These are phyloP conservation scores for Nerophis ophidion DNA, from an alignment of 2,113 vertebrate species.

Conservation along the genomic window DNA sequence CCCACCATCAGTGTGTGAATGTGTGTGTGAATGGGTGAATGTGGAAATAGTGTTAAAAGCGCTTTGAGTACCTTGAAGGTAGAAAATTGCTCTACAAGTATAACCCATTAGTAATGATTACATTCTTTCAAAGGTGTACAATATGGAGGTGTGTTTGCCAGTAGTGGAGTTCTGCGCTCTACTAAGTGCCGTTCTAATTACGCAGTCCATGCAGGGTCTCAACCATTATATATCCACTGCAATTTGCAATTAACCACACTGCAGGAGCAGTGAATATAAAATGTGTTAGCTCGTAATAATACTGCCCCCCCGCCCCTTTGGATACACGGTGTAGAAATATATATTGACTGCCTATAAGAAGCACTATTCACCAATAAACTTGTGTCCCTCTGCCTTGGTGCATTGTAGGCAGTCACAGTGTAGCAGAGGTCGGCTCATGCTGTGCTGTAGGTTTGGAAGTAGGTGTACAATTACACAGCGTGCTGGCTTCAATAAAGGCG, in stretches of 20 bases:
- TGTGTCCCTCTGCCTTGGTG: constrained; percentile 12
- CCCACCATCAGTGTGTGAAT: no score
- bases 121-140: no score
- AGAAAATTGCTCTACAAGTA: no score
- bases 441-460: constrained; percentile 23
- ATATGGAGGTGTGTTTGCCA: no score
- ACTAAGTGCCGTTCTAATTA: no score
- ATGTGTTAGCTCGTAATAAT: constrained; percentile 30
- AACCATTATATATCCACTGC: constrained; percentile 6
- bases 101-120: no score
- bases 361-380: background rate
- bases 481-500: constrained; percentile 34
- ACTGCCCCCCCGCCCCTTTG: background rate
- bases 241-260: constrained; percentile 43
- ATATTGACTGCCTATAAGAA: background rate
- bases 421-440: constrained; percentile 14
- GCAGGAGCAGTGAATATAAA: constrained; percentile 17
- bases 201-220: no score
- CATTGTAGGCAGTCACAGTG: constrained; percentile 53
- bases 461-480: constrained; percentile 26
- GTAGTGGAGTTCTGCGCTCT: no score
- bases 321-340: constrained; percentile 9
- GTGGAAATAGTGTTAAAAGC: no score
- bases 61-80: no score
- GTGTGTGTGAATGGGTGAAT: no score